Percentiles rank a stretch among this genome's conserved stretches.
Conservation (phyloP, 2,797 vertebrate species). For the Serranus cabrilla region DNA sequence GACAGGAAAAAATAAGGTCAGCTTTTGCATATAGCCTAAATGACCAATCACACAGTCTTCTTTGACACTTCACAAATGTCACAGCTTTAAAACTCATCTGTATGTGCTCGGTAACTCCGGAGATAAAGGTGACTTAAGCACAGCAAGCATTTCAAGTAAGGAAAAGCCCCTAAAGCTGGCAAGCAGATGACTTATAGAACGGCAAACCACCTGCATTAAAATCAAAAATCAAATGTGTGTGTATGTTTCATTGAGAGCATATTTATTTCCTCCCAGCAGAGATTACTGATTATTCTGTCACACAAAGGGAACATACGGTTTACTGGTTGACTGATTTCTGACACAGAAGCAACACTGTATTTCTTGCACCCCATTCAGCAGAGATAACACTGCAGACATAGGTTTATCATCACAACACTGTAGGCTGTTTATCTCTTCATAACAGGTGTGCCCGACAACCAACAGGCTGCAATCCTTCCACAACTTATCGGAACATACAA, state of each 20-base stretch:
- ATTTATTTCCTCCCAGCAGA: slow-evolving; percentile 24
- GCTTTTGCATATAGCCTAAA: slow-evolving; percentile 20
- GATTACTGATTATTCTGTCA: slow-evolving; percentile 31
- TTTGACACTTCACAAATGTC: slow-evolving; percentile 32
- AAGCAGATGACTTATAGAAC: slow-evolving; percentile 1
- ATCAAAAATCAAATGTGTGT: slow-evolving; percentile 6
- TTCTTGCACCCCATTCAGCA: slow-evolving; percentile 45
- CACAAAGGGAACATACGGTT: slow-evolving; percentile 40
- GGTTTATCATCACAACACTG: slow-evolving; percentile 32
- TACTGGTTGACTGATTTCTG: slow-evolving; percentile 51
- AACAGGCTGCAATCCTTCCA: slow-evolving; percentile 31
- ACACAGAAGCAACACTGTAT: slow-evolving; percentile 28
- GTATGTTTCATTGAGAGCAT: slow-evolving; percentile 11
- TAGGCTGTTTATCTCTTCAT: slow-evolving; percentile 47
- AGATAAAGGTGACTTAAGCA: slow-evolving; percentile 26
- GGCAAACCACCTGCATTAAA: slow-evolving; percentile 11
- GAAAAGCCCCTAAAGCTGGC: slow-evolving; percentile 15
- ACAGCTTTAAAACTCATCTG: slow-evolving; percentile 32
- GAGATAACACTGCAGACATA: slow-evolving; percentile 48
- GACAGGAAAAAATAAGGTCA: slow-evolving; percentile 16
- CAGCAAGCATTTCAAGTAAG: slow-evolving; percentile 7
- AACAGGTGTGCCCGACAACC: slow-evolving; percentile 50
- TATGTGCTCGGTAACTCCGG: slow-evolving; percentile 8
- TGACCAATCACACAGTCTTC: slow-evolving; percentile 15
- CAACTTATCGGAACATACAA: slow-evolving; percentile 23